These are phyloP conservation scores for Apolygus lucorum DNA, from an alignment of 1,140 invertebrate species.

Conservation along the genomic window DNA sequence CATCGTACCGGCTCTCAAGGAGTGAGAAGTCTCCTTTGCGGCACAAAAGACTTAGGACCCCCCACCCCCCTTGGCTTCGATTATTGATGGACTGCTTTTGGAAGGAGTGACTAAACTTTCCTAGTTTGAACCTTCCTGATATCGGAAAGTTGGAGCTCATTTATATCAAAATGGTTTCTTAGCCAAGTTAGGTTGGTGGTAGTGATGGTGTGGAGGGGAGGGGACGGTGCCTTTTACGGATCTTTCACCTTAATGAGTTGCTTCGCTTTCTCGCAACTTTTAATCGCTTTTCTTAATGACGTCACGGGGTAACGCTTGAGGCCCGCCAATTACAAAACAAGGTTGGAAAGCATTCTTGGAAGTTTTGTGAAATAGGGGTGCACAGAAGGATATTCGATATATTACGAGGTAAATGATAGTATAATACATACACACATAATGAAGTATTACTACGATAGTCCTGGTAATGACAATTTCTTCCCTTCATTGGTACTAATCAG, in stretches of 20 bases:
- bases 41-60: background rate
- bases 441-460: no score
- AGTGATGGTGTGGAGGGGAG: background rate
- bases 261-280: slow-evolving; percentile 8
- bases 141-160: slow-evolving; percentile 11
- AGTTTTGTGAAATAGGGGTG: background rate
- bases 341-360: background rate
- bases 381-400: no score
- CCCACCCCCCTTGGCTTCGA: background rate
- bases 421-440: no score
- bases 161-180: slow-evolving; percentile 15
- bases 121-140: slow-evolving; percentile 8
- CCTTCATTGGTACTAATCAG: no score
- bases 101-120: background rate
- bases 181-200: slow-evolving; percentile 3
- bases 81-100: slow-evolving; percentile 3
- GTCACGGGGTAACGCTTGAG: background rate
- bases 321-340: background rate
- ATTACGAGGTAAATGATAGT: no score
- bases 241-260: slow-evolving; percentile 14
- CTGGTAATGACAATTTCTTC: no score
- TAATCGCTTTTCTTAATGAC: slow-evolving; percentile 15
- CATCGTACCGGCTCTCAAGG: background rate
- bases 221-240: background rate
- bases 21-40: background rate